Base-by-base conservation (phyloP, 1,140 invertebrate genomes). In the Tetramorium simillimum region DNA sequence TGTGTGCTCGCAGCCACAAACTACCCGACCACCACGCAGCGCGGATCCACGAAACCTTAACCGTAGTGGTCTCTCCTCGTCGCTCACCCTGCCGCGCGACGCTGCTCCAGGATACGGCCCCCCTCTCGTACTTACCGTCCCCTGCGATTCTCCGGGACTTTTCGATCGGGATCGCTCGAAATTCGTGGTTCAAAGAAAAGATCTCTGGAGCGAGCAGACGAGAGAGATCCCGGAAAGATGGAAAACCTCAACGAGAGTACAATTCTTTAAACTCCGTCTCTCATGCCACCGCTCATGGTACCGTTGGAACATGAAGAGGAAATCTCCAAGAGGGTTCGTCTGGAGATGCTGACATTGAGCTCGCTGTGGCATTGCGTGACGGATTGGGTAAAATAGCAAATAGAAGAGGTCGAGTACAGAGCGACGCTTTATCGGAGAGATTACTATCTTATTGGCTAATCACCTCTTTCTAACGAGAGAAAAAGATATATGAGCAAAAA, bases 11-110 rank as follows among this genome's bases (percentile, higher is more conserved):
- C 92, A 90, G 93, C 90, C 94, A 94, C 94, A 94, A 94, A 94
- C 94, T 92, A 95, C 93, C 94, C 94, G 92, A 94, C 94, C 94
- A 93, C 90, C 94, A 93, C 90, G 89, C 93, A 80, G 93, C 91
- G 75, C 93, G 92, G 93, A 94, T 93, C 93, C 89, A 75, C 69
- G 62, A 90, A 90, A 90, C n/a, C 85, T 63, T 75, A 33, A 85
- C 76, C 70, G 77, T 63, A 56, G 65, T 62, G 28, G 58, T 7
- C 56, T 77, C 65, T 63, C 18, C 18, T 62, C n/a, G 62, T 51
- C 14, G 56, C 60, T 70, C 70, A 53, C 49, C 51, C 60, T 24
- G 62, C 14, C 37, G 33, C 24, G 43, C 6, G 53, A 40, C 80
- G 18, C 40, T 14, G 4, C 18, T 67, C 46, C n/a, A 10, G 58